Percentiles rank a stretch among this genome's conserved stretches.
Conservation (phyloP, 2,888 invertebrate genomes). For the Drosophila nr. perissopoda region DNA sequence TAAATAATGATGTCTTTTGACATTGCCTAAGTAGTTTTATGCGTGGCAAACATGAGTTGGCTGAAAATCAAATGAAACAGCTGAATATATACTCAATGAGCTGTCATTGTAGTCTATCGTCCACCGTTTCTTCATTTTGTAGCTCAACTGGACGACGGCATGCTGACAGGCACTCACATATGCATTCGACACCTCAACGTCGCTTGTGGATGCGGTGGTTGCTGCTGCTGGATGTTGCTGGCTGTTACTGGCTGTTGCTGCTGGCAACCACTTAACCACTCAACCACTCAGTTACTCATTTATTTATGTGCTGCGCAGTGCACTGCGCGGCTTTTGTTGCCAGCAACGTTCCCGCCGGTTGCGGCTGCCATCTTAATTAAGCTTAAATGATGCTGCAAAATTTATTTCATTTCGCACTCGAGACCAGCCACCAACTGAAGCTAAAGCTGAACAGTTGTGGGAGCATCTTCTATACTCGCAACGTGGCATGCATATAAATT, state of each 20-base stretch:
- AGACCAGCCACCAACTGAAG: conserved; percentile 32
- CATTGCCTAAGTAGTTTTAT: conserved; percentile 79
- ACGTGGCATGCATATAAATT: conserved; percentile 76
- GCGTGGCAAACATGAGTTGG: conserved; percentile 75
- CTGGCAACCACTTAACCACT: conserved; percentile 60
- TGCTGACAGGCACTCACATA: conserved; percentile 50
- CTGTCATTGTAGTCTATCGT: conserved; percentile 25
- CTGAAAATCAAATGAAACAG: conserved; percentile 67
- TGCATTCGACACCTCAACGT: conserved; percentile 49
- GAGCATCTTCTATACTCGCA: conserved; percentile 61
- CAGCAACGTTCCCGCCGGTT: conserved; percentile 46
- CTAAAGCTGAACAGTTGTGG: conserved; percentile 33
- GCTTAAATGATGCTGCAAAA: conserved; percentile 82
- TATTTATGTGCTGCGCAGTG: conserved; percentile 71
- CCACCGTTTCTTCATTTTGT: not conserved
- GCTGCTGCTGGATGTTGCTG: not conserved
- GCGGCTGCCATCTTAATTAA: conserved; percentile 80
- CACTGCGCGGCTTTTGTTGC: conserved; percentile 64
- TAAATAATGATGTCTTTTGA: conserved; percentile 80
- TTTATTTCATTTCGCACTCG: conserved; percentile 79
- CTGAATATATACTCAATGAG: conserved; percentile 38
- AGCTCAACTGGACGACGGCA: conserved; percentile 42
- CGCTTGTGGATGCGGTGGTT: not conserved
- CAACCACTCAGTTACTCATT: conserved; percentile 71
- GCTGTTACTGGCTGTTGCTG: conserved; percentile 1